Evolutionary conservation across 2,113 vertebrate genomes (phyloP).

Genomic region (Malurus elegans): DNA sequence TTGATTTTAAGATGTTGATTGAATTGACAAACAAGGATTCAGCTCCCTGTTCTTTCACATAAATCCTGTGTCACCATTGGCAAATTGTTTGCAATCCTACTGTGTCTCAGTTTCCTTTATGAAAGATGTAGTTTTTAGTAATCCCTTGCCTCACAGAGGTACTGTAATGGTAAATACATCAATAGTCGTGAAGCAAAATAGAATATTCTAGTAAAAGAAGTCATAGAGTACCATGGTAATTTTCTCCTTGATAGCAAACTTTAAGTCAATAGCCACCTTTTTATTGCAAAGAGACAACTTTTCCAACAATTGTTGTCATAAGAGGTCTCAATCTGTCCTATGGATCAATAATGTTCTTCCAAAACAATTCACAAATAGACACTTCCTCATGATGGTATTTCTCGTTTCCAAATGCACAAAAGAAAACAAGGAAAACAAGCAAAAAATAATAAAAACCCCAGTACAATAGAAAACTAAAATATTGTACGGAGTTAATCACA

Average conservation of each 20-base stretch:
- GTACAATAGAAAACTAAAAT: background rate
- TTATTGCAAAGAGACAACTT: background rate
- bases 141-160: background rate
- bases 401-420: background rate
- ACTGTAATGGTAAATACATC: background rate
- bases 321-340: background rate
- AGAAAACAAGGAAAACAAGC: accelerated
- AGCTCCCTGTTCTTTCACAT: background rate
- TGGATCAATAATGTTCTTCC: background rate
- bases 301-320: background rate
- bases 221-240: background rate
- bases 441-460: accelerated
- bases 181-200: background rate
- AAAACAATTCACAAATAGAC: background rate
- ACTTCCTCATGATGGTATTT: background rate
- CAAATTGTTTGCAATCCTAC: background rate
- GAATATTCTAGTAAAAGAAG: background rate
- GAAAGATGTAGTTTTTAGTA: background rate
- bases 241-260: background rate
- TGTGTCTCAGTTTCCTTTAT: background rate
- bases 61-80: background rate
- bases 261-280: background rate
- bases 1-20: background rate
- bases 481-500: background rate
- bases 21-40: background rate